Percentiles rank a stretch among this genome's conserved stretches.
Evolutionary conservation across 2,888 invertebrate genomes (phyloP).

Genomic region (Brachyopa scutellaris): DNA sequence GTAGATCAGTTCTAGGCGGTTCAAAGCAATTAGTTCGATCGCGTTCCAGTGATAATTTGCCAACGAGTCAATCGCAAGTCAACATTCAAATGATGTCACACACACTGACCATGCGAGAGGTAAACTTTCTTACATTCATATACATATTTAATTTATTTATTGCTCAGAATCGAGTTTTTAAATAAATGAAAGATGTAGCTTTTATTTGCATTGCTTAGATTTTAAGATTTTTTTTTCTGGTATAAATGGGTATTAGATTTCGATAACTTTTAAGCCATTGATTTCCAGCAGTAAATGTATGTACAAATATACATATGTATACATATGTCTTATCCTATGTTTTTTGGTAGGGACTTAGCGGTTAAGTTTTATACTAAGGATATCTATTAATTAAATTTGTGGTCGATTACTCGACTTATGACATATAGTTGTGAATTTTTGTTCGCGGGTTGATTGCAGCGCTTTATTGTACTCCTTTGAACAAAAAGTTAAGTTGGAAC

Average conservation of each 20-base stretch:
- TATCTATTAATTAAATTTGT: too few species aligned
- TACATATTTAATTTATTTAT: neutral
- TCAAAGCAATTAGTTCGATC: conserved; percentile 90
- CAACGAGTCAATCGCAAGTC: conserved; percentile 95
- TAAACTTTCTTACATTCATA: conserved; percentile 81
- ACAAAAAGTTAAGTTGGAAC: too few species aligned
- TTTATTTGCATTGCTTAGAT: neutral
- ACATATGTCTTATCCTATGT: too few species aligned
- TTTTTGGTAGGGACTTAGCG: too few species aligned
- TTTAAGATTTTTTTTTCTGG: neutral
- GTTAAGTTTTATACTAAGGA: too few species aligned
- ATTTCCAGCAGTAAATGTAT: too few species aligned
- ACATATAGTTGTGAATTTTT: too few species aligned
- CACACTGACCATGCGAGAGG: conserved; percentile 96
- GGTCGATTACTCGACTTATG: too few species aligned
- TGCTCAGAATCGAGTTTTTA: neutral
- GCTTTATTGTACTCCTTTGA: too few species aligned
- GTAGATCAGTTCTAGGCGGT: conserved; percentile 90
- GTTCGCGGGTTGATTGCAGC: too few species aligned
- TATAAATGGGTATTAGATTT: neutral
- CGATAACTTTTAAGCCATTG: conserved; percentile 37
- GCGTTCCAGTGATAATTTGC: conserved; percentile 93
- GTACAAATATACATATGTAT: too few species aligned
- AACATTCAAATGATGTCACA: conserved; percentile 98
- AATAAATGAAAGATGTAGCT: neutral